Conservation (phyloP, 2,113 vertebrate genomes). For the Gymnorhina tibicen region DNA sequence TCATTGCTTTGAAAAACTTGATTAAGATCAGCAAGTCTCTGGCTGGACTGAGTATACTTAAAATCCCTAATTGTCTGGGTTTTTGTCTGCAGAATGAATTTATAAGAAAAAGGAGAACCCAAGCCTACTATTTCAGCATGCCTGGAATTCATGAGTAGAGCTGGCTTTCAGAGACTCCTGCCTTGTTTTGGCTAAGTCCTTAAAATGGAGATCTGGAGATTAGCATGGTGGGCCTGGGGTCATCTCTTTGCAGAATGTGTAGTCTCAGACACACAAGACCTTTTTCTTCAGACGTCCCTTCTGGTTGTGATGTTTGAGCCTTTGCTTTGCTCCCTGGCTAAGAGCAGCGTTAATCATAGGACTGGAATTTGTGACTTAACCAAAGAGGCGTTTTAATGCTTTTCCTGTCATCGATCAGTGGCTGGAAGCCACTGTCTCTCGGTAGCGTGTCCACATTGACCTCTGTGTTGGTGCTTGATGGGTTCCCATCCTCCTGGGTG, state of each 20-base stretch:
- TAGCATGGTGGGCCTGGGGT: slow-evolving; percentile 15
- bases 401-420: slow-evolving; percentile 53
- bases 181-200: slow-evolving; percentile 38
- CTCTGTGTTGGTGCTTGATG: not conserved
- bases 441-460: slow-evolving; percentile 7
- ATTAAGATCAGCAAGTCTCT: slow-evolving; percentile 28
- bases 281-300: slow-evolving; percentile 9
- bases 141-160: slow-evolving; percentile 17
- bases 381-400: slow-evolving; percentile 60
- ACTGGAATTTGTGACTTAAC: slow-evolving; percentile 66
- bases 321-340: slow-evolving; percentile 45
- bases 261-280: not conserved
- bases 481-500: not conserved
- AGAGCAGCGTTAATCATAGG: slow-evolving; percentile 43
- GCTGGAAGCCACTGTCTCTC: slow-evolving; percentile 45
- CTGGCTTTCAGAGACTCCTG: slow-evolving; percentile 26
- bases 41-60: not conserved
- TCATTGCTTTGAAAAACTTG: not conserved
- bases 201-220: slow-evolving; percentile 45
- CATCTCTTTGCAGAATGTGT: not conserved
- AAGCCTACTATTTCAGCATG: not conserved
- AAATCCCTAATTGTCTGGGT: slow-evolving; percentile 33
- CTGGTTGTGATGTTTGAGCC: slow-evolving; percentile 20
- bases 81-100: slow-evolving; percentile 46
- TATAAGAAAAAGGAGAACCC: slow-evolving; percentile 36